phyloP scores from a whole-genome alignment of 2,888 invertebrate genomes.

The Habrosyne pyritoides region DNA sequence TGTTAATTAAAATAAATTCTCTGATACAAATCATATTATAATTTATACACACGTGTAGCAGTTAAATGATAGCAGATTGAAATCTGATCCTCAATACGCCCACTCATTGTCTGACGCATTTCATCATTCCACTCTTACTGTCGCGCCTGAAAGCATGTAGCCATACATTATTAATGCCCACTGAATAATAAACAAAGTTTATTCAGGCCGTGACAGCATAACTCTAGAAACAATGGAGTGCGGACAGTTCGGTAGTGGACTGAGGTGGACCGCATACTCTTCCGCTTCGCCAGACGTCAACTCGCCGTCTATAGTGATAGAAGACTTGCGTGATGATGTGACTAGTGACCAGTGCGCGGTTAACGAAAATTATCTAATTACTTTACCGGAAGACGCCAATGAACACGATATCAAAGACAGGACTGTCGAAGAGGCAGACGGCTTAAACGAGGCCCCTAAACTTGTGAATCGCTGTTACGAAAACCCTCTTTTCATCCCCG shows the following conservation, averaged over 20 bases:
- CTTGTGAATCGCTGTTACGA: slow-evolving; percentile 62
- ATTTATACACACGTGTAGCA: slow-evolving; percentile 29
- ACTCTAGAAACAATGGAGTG: slow-evolving; percentile 62
- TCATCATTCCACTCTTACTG: slow-evolving; percentile 42
- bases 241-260: slow-evolving; percentile 55
- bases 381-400: slow-evolving; percentile 59
- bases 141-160: slow-evolving; percentile 29
- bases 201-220: slow-evolving; percentile 37
- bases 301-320: slow-evolving; percentile 48
- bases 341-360: slow-evolving; percentile 42
- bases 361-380: slow-evolving; percentile 64
- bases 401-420: slow-evolving; percentile 47
- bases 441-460: slow-evolving; percentile 44
- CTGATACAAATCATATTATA: neutral
- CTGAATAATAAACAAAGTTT: slow-evolving; percentile 45
- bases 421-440: slow-evolving; percentile 33
- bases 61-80: slow-evolving; percentile 56
- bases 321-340: slow-evolving; percentile 45
- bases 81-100: slow-evolving; percentile 68
- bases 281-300: slow-evolving; percentile 41
- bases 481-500: slow-evolving; percentile 69
- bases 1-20: no score
- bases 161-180: slow-evolving; percentile 31
- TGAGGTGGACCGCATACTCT: slow-evolving; percentile 62
- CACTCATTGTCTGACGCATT: slow-evolving; percentile 52